phyloP scores from a whole-genome alignment of 2,113 vertebrate genomes.

The Cyanistes caeruleus region DNA sequence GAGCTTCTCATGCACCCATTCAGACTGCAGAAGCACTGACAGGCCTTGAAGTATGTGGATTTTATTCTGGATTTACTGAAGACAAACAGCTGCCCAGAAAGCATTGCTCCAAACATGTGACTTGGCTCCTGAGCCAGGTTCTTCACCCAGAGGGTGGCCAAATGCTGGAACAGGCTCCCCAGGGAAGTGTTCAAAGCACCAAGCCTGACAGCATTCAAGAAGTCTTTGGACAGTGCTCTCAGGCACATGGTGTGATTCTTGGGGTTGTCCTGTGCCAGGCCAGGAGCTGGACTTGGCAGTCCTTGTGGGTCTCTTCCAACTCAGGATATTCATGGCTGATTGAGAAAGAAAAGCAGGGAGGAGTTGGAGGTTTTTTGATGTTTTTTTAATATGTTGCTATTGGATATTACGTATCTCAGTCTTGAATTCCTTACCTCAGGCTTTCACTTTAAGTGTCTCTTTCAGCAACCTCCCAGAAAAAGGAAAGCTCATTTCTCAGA shows the following conservation, averaged over 20 bases:
- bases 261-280: neutral
- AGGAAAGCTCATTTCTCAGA: constrained; percentile 24
- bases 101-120: neutral
- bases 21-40: neutral
- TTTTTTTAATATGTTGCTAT: neutral
- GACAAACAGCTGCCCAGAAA: neutral
- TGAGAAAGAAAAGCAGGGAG: neutral
- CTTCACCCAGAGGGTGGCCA: neutral
- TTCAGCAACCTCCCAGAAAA: neutral
- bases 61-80: neutral
- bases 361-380: fast-evolving
- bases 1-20: neutral
- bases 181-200: neutral
- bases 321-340: neutral
- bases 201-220: neutral
- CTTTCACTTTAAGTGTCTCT: neutral
- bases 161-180: neutral
- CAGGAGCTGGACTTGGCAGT: neutral
- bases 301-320: neutral
- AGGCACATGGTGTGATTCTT: neutral
- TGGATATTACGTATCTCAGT: neutral
- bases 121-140: neutral
- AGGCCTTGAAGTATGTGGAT: neutral
- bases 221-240: neutral
- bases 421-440: neutral